Evolutionary conservation across 2,888 invertebrate genomes (phyloP), one percentile per base, ranked within the genome.

Genomic region (Lacanobia wlatinum): DNA sequence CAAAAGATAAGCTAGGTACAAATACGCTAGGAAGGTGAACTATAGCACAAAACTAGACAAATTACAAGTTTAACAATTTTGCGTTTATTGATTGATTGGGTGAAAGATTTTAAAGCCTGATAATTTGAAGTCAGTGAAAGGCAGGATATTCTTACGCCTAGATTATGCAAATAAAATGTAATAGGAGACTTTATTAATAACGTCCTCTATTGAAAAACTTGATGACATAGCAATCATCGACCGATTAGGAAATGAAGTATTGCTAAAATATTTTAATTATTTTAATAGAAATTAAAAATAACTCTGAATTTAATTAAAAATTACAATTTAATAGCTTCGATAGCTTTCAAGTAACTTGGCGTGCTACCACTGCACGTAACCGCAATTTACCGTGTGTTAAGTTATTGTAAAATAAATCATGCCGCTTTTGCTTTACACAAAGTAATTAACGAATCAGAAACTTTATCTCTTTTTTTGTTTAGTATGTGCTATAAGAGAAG

Each of bases 101-200:
- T 48, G 48, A 46, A 52, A 64, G 23, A 60, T 74, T 65, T 62
- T 38, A 53, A 46, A 40, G 65, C 21, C 23, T 34, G 21, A 34
- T 12, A 61, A 48, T 61, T 53, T 10, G 21, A 53, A 61, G 46
- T 65, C 23, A 59, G 78, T 65, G 78, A 82, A 77, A 82, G 72
- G 43, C 56, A 56, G 40, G 28, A 46, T 59, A 68, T 64, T 43
- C 5, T 28, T 52, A 52, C 38, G 46, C 62, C 28, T 72, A 64
- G 21, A 77, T 71, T 82, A 79, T 71, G 67, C 64, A 68, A 67
- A 82, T 72, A 38, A 76, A 69, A 64, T 63, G 10, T 65, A 40
- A 81, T 69, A 59, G 40, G 58, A 70, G 16, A 63, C 16, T 40
- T 40, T 16, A 80, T 69, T 56, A 28, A 38, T 70, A 60, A 66